Percentiles rank a stretch among this genome's conserved stretches.
Conservation (phyloP, 2,888 invertebrate genomes). For the Gari tellinella region DNA sequence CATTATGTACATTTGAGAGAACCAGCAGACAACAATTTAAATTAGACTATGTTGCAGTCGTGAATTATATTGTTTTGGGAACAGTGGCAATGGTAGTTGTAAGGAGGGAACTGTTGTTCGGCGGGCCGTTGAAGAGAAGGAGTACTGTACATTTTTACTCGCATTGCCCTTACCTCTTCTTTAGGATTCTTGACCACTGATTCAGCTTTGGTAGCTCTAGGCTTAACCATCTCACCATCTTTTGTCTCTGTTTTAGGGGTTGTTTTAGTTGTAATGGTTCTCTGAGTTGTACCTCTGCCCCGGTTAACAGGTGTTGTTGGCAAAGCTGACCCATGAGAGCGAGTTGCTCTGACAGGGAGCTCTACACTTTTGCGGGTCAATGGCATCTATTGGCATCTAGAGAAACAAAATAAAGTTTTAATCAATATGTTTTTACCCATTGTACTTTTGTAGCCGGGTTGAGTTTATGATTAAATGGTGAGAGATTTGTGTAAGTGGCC, state of each 20-base stretch:
- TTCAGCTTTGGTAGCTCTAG: neutral
- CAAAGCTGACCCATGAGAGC: neutral
- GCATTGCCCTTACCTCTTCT: neutral
- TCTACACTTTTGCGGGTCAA: slow-evolving; percentile 13
- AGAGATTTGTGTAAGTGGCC: too few species aligned
- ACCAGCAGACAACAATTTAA: too few species aligned
- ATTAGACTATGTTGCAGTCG: too few species aligned
- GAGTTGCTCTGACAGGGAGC: slow-evolving; percentile 6
- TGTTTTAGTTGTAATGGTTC: neutral
- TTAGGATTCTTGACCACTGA: neutral
- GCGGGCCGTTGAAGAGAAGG: too few species aligned
- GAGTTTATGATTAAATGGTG: too few species aligned
- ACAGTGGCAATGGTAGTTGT: too few species aligned
- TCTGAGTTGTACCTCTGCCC: neutral
- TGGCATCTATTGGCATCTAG: slow-evolving; percentile 20
- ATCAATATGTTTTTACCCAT: too few species aligned
- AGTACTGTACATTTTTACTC: too few species aligned
- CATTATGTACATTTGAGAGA: too few species aligned
- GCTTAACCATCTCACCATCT: neutral
- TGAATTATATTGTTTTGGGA: too few species aligned
- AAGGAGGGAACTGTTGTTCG: too few species aligned
- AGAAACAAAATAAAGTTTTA: neutral
- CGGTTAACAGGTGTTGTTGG: neutral
- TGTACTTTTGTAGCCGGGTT: too few species aligned
- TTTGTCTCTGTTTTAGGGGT: neutral